Evolutionary conservation across 2,888 invertebrate genomes (phyloP).

Genomic region (Plusia festucae): DNA sequence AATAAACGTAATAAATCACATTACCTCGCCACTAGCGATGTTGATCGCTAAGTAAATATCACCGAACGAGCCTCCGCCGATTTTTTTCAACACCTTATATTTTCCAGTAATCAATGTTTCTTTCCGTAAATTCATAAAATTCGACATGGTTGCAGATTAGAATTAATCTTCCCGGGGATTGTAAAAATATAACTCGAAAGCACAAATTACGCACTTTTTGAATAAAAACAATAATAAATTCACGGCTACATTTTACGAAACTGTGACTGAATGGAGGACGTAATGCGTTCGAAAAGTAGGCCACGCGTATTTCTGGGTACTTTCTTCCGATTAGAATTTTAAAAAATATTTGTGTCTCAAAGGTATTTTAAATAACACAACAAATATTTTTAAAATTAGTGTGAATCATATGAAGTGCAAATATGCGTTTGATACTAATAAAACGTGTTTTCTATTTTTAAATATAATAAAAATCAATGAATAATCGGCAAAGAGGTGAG

Average conservation of each 20-base stretch:
- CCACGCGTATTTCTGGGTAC: slow-evolving; percentile 51
- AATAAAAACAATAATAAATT: slow-evolving; percentile 75
- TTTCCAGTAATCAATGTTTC: slow-evolving; percentile 97
- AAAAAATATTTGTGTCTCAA: slow-evolving; percentile 54
- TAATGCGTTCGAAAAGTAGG: slow-evolving; percentile 67
- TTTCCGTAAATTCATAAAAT: slow-evolving; percentile 71
- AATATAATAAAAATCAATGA: slow-evolving; percentile 51
- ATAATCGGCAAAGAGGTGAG: slow-evolving; percentile 39
- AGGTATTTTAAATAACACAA: slow-evolving; percentile 45
- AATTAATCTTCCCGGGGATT: slow-evolving; percentile 62
- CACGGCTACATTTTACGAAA: slow-evolving; percentile 78
- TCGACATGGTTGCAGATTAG: slow-evolving; percentile 67
- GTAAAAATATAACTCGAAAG: slow-evolving; percentile 67
- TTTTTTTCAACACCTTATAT: slow-evolving; percentile 98
- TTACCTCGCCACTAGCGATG: slow-evolving; percentile 96
- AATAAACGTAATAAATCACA: slow-evolving; percentile 46
- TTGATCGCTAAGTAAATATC: slow-evolving; percentile 99
- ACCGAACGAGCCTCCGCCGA: slow-evolving; percentile 99
- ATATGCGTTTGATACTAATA: slow-evolving; percentile 41
- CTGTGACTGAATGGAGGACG: slow-evolving; percentile 70
- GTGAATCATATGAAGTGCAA: slow-evolving; percentile 43
- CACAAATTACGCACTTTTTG: slow-evolving; percentile 74
- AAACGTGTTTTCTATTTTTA: slow-evolving; percentile 56
- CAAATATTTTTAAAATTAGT: slow-evolving; percentile 53
- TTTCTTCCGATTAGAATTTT: slow-evolving; percentile 53